Percentiles rank a stretch among this genome's conserved stretches.
Conservation (phyloP, 2,113 vertebrate species). For the Melanocharis versteri region DNA sequence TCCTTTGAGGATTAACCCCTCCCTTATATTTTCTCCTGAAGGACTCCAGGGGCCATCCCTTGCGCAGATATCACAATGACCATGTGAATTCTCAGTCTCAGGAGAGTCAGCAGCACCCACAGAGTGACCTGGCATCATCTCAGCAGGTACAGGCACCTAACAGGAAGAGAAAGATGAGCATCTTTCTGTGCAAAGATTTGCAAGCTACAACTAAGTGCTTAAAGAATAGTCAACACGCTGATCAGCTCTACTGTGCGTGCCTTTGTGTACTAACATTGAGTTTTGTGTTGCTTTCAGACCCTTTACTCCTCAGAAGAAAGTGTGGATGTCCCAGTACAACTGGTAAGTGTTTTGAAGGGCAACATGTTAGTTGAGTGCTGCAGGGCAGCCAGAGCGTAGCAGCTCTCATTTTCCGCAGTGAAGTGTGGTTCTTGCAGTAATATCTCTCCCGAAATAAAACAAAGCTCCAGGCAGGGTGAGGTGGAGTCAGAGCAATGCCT, state of each 20-base stretch:
- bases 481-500: background rate
- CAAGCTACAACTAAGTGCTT: background rate
- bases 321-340: background rate
- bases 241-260: background rate
- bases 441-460: background rate
- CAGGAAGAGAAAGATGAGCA: background rate
- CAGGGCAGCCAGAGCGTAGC: background rate
- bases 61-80: background rate
- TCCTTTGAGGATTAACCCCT: background rate
- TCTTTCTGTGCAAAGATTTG: background rate
- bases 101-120: background rate
- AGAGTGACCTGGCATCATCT: background rate
- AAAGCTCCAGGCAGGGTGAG: background rate
- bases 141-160: conserved; percentile 15
- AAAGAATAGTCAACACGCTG: background rate
- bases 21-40: background rate
- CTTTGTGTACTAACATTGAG: background rate
- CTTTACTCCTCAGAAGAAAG: conserved; percentile 67
- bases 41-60: background rate
- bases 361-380: background rate
- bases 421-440: background rate
- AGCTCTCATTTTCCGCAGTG: background rate
- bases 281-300: conserved; percentile 50
- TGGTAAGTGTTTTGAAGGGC: conserved; percentile 27
- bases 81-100: background rate